Base-by-base conservation (phyloP, 2,797 vertebrate species). In the Lagocephalus sceleratus region DNA sequence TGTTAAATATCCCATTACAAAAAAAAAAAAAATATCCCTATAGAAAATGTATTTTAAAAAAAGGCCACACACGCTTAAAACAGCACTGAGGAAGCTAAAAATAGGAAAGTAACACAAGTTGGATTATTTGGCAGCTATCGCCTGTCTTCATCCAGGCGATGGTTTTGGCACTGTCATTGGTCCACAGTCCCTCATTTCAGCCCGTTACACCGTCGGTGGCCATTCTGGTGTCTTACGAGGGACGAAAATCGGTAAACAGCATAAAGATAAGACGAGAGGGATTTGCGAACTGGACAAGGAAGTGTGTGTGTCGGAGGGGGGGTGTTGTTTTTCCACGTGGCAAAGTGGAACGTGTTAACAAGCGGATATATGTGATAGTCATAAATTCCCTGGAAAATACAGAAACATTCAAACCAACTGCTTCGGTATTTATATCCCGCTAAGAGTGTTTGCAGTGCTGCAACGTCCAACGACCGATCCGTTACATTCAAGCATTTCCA, bases 101-200 rank as follows among this genome's bases (percentile, higher is more conserved):
- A 54, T 68, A 71, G 54, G 49, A 44, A 43, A 46, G 60, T 56
- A 66, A 72, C 60, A 66, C 47, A 48, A 67, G 54, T 68, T 64
- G 69, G 63, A 69, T 75, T 69, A 78, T 85, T 85, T 87, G 84
- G 85, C 82, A 73, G 66, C 35, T 16, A 69, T 70, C 63, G 75
- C 81, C 71, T 66, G 73, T 73, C 76, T 73, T 75, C 73, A 84
- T 81, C 78, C 77, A 77, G 73, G 70, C 46, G 71, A 85, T 70
- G 78, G 59, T 39, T 82, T 83, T 86, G 84, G 83, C 82, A 76
- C 82, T 25, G 68, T 85, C 77, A 73, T 68, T 72, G 79, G 78
- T 85, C 83, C 76, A 76, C 79, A 78, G 84, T 83, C 32, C 32
- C 32, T 14, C 32, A 10, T 35, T 10, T 14, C 32, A 35, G 10